A percentile compares a stretch with the other conserved stretches of the same genome.
Evolutionary conservation across 2,797 vertebrate genomes (phyloP).

Genomic region (Periparus ater): DNA sequence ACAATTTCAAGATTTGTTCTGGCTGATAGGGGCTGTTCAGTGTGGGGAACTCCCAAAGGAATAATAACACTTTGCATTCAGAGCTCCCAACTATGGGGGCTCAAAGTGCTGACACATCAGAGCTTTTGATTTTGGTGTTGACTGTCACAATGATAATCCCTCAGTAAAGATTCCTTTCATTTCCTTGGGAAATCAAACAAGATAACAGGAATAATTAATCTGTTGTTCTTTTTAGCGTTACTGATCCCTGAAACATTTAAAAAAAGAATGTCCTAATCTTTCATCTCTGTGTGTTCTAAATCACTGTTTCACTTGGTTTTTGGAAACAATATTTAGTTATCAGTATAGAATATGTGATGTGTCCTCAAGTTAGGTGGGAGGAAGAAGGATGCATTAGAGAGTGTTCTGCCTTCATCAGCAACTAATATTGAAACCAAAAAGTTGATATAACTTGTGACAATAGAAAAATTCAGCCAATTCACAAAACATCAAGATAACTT

Average conservation of each 20-base stretch:
- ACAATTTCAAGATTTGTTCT: slow-evolving; percentile 32
- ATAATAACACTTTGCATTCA: neutral
- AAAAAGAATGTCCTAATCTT: neutral
- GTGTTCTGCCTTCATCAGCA: neutral
- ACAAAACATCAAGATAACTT: neutral
- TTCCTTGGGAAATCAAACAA: slow-evolving; percentile 25
- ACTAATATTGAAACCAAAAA: neutral
- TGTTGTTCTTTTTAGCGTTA: neutral
- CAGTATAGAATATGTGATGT: neutral
- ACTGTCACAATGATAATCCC: neutral
- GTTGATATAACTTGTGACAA: neutral
- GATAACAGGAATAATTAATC: slow-evolving; percentile 32
- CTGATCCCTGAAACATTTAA: neutral
- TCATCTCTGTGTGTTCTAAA: neutral
- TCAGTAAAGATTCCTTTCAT: neutral
- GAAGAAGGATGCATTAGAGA: neutral
- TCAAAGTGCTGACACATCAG: neutral
- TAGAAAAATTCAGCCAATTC: neutral
- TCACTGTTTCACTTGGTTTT: neutral
- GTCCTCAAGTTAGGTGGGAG: neutral
- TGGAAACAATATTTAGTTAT: neutral
- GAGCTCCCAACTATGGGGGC: neutral
- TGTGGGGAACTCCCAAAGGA: slow-evolving; percentile 17
- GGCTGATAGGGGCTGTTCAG: neutral
- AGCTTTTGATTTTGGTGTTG: neutral